Evolutionary conservation across 2,888 invertebrate species (phyloP), one percentile per base, ranked within the genome.

Genomic region (Clepsis dumicolana): DNA sequence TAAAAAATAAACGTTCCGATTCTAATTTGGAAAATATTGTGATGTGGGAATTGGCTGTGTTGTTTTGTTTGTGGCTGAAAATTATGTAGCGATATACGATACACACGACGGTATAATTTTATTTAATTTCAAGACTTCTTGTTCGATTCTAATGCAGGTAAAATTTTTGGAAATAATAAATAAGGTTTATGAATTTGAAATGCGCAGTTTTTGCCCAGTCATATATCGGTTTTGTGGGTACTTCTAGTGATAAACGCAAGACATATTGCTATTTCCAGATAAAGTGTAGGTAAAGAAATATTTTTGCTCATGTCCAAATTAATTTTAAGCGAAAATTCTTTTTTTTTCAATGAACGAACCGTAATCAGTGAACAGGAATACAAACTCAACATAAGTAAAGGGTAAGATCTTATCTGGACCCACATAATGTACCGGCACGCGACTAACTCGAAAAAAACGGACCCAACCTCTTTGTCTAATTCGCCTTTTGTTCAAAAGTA

Each of bases 391-490:
- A 66, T 74, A 77, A 80, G 75, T 78, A 83, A 85, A 81, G 84
- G 81, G 80, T 81, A 75, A 78, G 82, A 85, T 85, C 72, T 70
- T 81, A 86, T 86, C 86, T 74, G 14, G 67, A 70, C 64, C 60
- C 59, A 35, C 62, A 61, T 59, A 68, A 68, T 67, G 59, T 64
- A 54, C 72, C 70, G 81, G 83, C 88, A 85, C 87, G 85, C 79
- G 87, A 80, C 79, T 64, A 74, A 75, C 74, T 70, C 70, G 38
- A 65, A 64, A 71, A 71, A 74, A 77, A 78, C 71, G 77, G 79
- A 79, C 82, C 82, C 80, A 78, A 73, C 74, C 64, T 77, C 75
- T 80, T 85, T 85, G 83, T 85, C 77, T 81, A 80, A 80, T 77
- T 67, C 53, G 57, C 70, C 76, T 77, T 80, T 86, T 81, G 81